Evolutionary conservation across 1,140 invertebrate species (phyloP).

Genomic region (Aleiodes sp.): DNA sequence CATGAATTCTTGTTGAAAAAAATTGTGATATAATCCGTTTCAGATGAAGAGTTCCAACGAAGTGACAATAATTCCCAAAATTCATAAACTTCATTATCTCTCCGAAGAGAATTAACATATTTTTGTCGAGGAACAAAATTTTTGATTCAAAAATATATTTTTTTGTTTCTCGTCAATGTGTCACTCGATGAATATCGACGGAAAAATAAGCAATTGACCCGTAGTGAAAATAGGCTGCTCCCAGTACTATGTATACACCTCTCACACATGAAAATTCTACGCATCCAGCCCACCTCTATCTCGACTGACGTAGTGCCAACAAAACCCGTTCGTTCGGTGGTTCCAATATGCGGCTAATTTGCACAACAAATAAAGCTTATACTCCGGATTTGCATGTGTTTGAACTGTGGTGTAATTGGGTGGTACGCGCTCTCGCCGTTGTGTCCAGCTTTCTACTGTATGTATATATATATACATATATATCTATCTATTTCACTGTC

Average conservation of each 20-base stretch:
- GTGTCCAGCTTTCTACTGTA: slow-evolving; percentile 22
- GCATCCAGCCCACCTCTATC: neutral
- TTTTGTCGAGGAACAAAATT: too few species aligned
- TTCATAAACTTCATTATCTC: too few species aligned
- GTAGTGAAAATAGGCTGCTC: slow-evolving; percentile 33
- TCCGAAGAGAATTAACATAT: too few species aligned
- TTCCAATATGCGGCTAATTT: slow-evolving; percentile 66
- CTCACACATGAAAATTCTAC: slow-evolving; percentile 13
- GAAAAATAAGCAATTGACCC: slow-evolving; percentile 63
- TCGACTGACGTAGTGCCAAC: slow-evolving; percentile 43
- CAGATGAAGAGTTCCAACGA: too few species aligned
- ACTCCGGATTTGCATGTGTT: slow-evolving; percentile 67
- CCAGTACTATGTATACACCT: slow-evolving; percentile 18
- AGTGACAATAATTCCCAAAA: too few species aligned
- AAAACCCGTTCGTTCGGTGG: slow-evolving; percentile 58
- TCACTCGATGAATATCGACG: slow-evolving; percentile 37
- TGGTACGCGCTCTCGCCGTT: slow-evolving; percentile 44
- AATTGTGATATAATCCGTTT: too few species aligned
- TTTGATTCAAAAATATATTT: too few species aligned
- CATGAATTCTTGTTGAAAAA: too few species aligned
- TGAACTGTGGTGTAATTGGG: slow-evolving; percentile 67
- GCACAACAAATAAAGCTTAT: slow-evolving; percentile 69
- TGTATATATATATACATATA: neutral
- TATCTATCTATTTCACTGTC: slow-evolving; percentile 20
- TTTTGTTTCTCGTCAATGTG: too few species aligned